These are phyloP conservation scores for Cryptoprocta ferox DNA, from an alignment of 2,797 vertebrate genomes.

Conservation along the genomic window DNA sequence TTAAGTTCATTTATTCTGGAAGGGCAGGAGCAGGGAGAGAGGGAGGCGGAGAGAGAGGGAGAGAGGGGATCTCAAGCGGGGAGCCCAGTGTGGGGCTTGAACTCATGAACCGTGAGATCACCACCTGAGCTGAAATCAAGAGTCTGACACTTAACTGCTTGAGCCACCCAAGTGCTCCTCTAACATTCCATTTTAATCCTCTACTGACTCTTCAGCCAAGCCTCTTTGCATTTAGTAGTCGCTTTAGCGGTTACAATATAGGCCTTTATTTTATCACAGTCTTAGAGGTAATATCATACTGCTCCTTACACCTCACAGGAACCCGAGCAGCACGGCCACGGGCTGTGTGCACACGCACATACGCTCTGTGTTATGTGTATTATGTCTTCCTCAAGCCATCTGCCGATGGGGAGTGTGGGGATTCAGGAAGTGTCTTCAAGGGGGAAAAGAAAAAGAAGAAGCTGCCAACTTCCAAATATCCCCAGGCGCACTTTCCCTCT, in stretches of 20 bases:
- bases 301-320: neutral
- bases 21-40: neutral
- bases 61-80: neutral
- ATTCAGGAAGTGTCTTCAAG: neutral
- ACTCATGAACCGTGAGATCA: neutral
- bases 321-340: neutral
- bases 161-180: neutral
- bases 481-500: neutral
- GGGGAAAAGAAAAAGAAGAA: neutral
- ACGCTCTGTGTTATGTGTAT: accelerated
- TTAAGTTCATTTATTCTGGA: neutral
- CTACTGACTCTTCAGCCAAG: neutral
- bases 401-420: neutral
- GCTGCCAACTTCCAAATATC: neutral
- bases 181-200: neutral
- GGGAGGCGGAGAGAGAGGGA: neutral
- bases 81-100: neutral
- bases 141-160: neutral
- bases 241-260: neutral
- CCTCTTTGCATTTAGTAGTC: neutral
- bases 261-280: neutral
- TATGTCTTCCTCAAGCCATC: too few relatives aligned
- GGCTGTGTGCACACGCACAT: neutral
- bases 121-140: neutral
- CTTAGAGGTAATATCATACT: neutral